phyloP scores from a whole-genome alignment of 2,888 invertebrate genomes.

The Drosophila hamatofila region DNA sequence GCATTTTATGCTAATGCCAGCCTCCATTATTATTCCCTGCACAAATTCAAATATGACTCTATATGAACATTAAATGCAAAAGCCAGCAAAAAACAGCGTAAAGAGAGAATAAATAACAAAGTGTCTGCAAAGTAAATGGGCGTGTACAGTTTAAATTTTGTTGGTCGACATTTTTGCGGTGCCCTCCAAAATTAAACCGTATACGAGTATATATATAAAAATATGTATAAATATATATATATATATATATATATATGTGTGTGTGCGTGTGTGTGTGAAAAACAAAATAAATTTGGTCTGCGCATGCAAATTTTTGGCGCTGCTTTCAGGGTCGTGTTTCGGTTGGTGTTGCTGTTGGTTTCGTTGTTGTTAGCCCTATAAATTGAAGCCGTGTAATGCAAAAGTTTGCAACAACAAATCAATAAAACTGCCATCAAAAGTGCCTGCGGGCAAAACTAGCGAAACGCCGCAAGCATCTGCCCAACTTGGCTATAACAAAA shows the following conservation, averaged over 20 bases:
- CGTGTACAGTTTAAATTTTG: slow-evolving; percentile 60
- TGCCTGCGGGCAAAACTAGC: slow-evolving; percentile 60
- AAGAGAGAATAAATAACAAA: slow-evolving; percentile 54
- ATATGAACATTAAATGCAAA: slow-evolving; percentile 45
- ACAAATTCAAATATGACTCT: slow-evolving; percentile 45
- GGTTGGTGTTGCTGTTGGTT: slow-evolving; percentile 5
- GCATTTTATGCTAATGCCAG: slow-evolving; percentile 61
- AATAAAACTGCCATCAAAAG: slow-evolving; percentile 74
- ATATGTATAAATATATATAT: slow-evolving; percentile 15
- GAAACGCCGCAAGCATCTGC: slow-evolving; percentile 29
- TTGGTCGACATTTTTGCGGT: slow-evolving; percentile 64
- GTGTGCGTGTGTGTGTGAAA: slow-evolving; percentile 15
- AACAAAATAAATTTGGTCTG: slow-evolving; percentile 55
- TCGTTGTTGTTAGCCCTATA: slow-evolving; percentile 51
- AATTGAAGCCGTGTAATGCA: slow-evolving; percentile 58
- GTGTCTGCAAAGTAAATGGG: slow-evolving; percentile 53
- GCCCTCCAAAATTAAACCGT: slow-evolving; percentile 51
- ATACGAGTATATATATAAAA: slow-evolving; percentile 13
- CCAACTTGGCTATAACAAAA: slow-evolving; percentile 40
- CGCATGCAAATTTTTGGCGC: slow-evolving; percentile 73
- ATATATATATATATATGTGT: not conserved
- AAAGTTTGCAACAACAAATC: slow-evolving; percentile 72
- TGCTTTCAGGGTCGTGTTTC: slow-evolving; percentile 61
- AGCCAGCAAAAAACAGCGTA: slow-evolving; percentile 17
- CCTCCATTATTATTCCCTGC: slow-evolving; percentile 23